Conservation (phyloP, 1,140 invertebrate genomes). For the Centruroides sculpturatus region DNA sequence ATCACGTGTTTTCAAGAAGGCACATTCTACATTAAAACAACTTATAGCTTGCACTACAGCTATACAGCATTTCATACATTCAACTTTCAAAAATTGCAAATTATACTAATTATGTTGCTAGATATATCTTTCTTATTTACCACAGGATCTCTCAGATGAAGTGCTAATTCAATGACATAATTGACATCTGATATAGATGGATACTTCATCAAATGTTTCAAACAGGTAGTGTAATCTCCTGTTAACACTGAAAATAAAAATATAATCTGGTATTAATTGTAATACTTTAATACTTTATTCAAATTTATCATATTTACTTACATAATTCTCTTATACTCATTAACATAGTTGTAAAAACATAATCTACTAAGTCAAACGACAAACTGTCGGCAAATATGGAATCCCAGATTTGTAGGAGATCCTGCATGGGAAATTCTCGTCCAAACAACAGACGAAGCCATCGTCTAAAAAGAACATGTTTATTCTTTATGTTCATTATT, state of each 20-base stretch:
- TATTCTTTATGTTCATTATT: background rate
- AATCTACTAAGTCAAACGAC: conserved; percentile 52
- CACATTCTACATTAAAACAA: too few relatives aligned
- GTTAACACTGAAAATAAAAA: conserved; percentile 37
- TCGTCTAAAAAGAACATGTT: conserved; percentile 37
- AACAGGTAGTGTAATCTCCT: conserved; percentile 45
- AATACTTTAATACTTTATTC: too few relatives aligned
- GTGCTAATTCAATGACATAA: conserved; percentile 44
- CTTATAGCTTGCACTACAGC: too few relatives aligned
- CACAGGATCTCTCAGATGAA: conserved; percentile 40
- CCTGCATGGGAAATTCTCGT: conserved; percentile 56
- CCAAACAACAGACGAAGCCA: conserved; percentile 67
- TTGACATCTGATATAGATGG: conserved; percentile 45
- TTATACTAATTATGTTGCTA: too few relatives aligned
- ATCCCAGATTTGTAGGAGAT: conserved; percentile 60
- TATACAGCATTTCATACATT: too few relatives aligned
- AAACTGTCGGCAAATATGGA: conserved; percentile 60
- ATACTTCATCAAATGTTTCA: conserved; percentile 49
- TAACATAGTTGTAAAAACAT: conserved; percentile 58
- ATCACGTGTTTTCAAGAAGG: too few relatives aligned
- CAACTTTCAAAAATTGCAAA: too few relatives aligned
- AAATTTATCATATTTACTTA: background rate
- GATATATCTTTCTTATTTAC: background rate
- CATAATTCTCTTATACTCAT: conserved; percentile 46
- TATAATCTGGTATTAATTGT: background rate